Base-by-base conservation (phyloP, 2,113 vertebrate genomes). In the Scopus umbretta region DNA sequence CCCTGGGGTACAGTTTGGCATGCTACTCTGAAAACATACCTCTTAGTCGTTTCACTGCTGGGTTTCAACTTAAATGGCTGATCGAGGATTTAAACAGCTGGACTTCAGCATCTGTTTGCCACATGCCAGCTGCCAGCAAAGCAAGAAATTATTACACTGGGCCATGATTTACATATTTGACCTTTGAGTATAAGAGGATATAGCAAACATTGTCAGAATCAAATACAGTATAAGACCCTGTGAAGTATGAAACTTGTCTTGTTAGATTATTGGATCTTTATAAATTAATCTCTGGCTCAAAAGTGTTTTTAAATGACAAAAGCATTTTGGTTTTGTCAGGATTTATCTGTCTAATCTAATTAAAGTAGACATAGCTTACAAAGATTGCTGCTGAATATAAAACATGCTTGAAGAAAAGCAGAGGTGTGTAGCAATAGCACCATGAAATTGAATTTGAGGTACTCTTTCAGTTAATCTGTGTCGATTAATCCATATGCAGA, bases 1-100 rank as follows among this genome's bases (percentile, higher is more conserved):
- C 92, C 76, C 84, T 45, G 49, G 76, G 45, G 92, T 68, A 55
- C 66, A 55, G 26, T 92, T 89, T 97, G 96, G 94, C 89, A 75
- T 20, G 14, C 66, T 89, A 21, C 78, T 76, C 80, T 94, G 84
- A 86, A 95, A 97, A 92, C 73, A 66, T 34, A 96, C 65, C 65
- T 96, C 91, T 89, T 58, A 80, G 50, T 90, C 2, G 0, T 92
- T 92, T 52, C 55, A 47, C 73, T 90, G 76, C 88, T 90, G 86
- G n/a, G 34, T 74, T 96, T 90, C 68, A 79, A 65, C 59, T 78
- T 26, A 59, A 81, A 65, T 42, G 76, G 27, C 76, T 79, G 49
- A 42, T 59, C 0, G 1, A 80, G 52, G 81, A 42, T 92, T 96
- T 94, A 80, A 92, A 80, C 75, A 96, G 92, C 91, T 93, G 92